Base-by-base conservation (phyloP, 1,140 invertebrate genomes). In the Drosophila pruinosa region DNA sequence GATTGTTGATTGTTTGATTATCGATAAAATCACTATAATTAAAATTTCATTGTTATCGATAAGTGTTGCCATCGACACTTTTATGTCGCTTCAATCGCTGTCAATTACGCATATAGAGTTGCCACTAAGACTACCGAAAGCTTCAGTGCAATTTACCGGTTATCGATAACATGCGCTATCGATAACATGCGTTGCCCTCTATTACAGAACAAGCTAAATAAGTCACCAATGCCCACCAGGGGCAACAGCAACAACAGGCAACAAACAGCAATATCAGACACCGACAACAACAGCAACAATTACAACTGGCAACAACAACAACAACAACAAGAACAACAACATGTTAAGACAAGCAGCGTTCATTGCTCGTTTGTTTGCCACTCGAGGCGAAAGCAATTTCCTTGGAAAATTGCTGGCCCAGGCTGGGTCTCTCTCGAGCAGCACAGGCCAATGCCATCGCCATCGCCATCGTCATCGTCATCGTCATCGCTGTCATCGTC, bases 361-460 rank as follows among this genome's bases (percentile, higher is more conserved):
- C 62, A 68, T 59, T 57, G 41, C 53, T 72, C 63, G 65, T 50
- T 58, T 61, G 65, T 56, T 71, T 71, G 48, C 48, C 78, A 75
- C 78, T 88, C 71, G 78, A 78, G 82, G 82, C 82, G 67, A 88
- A 86, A 86, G 67, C 82, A 86, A 81, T 88, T 88, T 88, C 82
- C 82, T 82, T 88, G 82, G 82, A 88, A 88, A 88, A 88, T 88
- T 88, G 82, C 74, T 62, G 62, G 34, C 69, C 14, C 21, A 39
- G 50, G 45, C 47, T 31, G 12, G 14, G 36, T n/a, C 36, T 31
- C 28, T 7, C 28, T 31, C 28, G 10, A 31, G 10, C 36, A 15
- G 36, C 12, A n/a, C 56, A 38, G 62, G 62, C 70, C 64, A 75
- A 57, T 45, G 41, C 39, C 26, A 53, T 53, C 50, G 38, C 4